Evolutionary conservation across 2,113 vertebrate species (phyloP).

Genomic region (Pseudorasbora parva): DNA sequence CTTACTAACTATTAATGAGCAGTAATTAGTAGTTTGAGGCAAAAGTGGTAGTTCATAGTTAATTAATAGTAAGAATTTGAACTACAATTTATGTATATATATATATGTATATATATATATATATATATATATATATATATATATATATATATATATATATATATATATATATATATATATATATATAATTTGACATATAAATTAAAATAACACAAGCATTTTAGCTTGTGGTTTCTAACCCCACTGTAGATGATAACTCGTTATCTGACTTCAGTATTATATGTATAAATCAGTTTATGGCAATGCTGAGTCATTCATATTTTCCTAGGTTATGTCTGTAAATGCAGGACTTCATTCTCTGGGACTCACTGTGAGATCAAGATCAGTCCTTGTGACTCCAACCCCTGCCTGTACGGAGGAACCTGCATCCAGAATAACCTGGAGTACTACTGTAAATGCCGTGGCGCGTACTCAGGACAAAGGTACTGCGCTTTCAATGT

Average conservation of each 20-base stretch:
- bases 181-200: too few relatives aligned
- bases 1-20: too few relatives aligned
- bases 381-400: conserved; percentile 80
- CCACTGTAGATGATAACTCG: background rate
- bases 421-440: conserved; percentile 79
- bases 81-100: too few relatives aligned
- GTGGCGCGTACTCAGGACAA: conserved; percentile 81
- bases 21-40: too few relatives aligned
- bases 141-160: too few relatives aligned
- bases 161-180: too few relatives aligned
- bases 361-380: conserved; percentile 80
- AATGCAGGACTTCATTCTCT: conserved; percentile 74
- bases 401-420: conserved; percentile 85
- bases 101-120: too few relatives aligned
- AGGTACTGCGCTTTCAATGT: conserved; percentile 67
- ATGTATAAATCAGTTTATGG: background rate
- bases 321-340: conserved; percentile 81
- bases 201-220: background rate
- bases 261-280: background rate
- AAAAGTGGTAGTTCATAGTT: too few relatives aligned
- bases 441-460: conserved; percentile 82
- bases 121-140: too few relatives aligned
- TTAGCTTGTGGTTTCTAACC: background rate
- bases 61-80: too few relatives aligned
- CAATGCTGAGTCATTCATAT: background rate